A percentile compares a stretch with the other conserved stretches of the same genome.
Conservation (phyloP, 2,888 invertebrate genomes). For the Agrotis exclamationis region DNA sequence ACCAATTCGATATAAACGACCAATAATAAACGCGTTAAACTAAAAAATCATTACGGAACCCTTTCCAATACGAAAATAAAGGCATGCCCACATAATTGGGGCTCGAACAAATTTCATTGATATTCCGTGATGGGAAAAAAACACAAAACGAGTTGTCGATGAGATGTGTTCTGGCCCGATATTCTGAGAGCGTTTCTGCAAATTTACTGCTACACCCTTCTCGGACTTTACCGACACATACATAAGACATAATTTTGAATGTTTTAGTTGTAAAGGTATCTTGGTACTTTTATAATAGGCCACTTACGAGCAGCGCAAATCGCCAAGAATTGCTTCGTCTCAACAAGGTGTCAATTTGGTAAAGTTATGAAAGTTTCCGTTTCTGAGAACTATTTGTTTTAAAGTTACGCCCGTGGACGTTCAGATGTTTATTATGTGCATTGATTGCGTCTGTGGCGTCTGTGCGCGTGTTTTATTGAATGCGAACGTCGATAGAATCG, state of each 20-base stretch:
- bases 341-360: constrained; percentile 91
- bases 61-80: constrained; percentile 81
- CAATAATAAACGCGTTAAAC: constrained; percentile 69
- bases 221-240: constrained; percentile 29
- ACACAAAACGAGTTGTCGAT: constrained; percentile 86
- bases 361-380: constrained; percentile 88
- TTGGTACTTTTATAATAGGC: constrained; percentile 86
- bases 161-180: constrained; percentile 85
- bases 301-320: constrained; percentile 89
- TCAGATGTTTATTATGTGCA: constrained; percentile 83
- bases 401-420: constrained; percentile 78
- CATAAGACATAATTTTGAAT: constrained; percentile 65
- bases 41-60: constrained; percentile 75
- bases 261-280: constrained; percentile 42
- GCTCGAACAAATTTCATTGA: constrained; percentile 90
- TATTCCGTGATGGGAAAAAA: constrained; percentile 90
- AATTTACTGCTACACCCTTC: constrained; percentile 57
- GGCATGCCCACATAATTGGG: constrained; percentile 87
- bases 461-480: constrained; percentile 78
- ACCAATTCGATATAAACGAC: constrained; percentile 67
- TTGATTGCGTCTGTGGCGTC: constrained; percentile 78
- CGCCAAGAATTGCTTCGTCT: constrained; percentile 87
- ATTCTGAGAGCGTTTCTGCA: constrained; percentile 78
- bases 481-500: constrained; percentile 65
- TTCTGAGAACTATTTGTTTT: constrained; percentile 91